A percentile compares a stretch with the other conserved stretches of the same genome.
Conservation (phyloP, 2,888 invertebrate species). For the Pinctada fucata region DNA sequence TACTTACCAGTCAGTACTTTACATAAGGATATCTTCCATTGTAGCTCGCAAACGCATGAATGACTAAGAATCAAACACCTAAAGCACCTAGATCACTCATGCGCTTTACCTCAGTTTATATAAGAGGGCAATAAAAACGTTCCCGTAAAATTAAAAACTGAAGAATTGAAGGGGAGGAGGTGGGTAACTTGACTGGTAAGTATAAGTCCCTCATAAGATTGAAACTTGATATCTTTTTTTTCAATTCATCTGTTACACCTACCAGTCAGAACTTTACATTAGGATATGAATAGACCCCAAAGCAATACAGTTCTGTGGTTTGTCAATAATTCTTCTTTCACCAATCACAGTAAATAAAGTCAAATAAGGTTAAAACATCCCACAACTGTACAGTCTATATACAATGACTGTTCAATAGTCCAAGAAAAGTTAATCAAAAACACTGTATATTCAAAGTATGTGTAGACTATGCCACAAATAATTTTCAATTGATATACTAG, state of each 20-base stretch:
- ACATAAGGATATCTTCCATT: conserved; percentile 1
- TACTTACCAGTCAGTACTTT: not conserved
- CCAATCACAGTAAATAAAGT: not conserved
- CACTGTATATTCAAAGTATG: too few relatives aligned
- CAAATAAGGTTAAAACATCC: too few relatives aligned
- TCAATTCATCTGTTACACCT: not conserved
- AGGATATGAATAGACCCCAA: not conserved
- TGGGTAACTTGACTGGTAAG: conserved; percentile 1
- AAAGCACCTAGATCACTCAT: not conserved
- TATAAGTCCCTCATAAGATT: not conserved
- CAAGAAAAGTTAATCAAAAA: too few relatives aligned
- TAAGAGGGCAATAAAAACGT: not conserved
- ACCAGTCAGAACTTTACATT: not conserved
- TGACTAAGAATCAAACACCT: conserved; percentile 3
- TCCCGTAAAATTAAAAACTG: not conserved
- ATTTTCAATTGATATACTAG: too few relatives aligned
- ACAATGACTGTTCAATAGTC: too few relatives aligned
- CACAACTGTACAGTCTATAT: too few relatives aligned
- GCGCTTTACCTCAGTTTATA: conserved; percentile 1
- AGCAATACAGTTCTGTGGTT: not conserved
- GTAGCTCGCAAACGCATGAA: not conserved
- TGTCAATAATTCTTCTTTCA: not conserved
- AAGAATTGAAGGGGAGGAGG: conserved; percentile 2
- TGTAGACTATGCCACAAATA: too few relatives aligned
- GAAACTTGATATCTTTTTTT: not conserved